Evolutionary conservation across 2,797 vertebrate species (phyloP).

Genomic region (Sciurus carolinensis): DNA sequence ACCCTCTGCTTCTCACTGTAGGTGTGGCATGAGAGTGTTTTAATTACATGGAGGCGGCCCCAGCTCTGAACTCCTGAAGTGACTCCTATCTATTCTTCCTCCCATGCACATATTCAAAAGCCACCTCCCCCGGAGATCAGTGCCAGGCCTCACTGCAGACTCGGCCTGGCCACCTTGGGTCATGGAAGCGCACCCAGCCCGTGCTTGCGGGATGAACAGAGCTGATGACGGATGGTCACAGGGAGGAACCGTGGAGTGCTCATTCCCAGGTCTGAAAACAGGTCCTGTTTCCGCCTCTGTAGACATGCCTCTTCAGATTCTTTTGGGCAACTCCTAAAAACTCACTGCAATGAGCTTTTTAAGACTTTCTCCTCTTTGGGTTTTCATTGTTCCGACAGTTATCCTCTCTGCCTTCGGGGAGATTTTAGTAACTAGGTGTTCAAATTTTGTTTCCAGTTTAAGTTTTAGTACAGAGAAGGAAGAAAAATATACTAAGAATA

Average conservation of each 20-base stretch:
- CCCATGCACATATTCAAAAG: background rate
- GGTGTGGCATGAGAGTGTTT: background rate
- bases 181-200: background rate
- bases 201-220: background rate
- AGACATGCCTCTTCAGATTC: background rate
- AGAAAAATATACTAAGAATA: background rate
- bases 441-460: constrained; percentile 19
- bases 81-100: background rate
- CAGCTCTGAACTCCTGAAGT: background rate
- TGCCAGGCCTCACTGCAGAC: background rate
- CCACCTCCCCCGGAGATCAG: background rate
- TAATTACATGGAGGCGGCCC: background rate
- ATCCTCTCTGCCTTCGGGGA: background rate
- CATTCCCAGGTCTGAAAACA: background rate
- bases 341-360: background rate
- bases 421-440: background rate
- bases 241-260: background rate
- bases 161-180: background rate
- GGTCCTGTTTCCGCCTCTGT: background rate
- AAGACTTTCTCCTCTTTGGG: background rate
- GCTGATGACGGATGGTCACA: background rate
- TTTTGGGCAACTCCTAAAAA: background rate
- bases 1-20: background rate
- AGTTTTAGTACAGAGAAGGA: background rate
- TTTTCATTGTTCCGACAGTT: background rate